Base-by-base conservation (phyloP, 2,113 vertebrate genomes). In the Uria aalge region DNA sequence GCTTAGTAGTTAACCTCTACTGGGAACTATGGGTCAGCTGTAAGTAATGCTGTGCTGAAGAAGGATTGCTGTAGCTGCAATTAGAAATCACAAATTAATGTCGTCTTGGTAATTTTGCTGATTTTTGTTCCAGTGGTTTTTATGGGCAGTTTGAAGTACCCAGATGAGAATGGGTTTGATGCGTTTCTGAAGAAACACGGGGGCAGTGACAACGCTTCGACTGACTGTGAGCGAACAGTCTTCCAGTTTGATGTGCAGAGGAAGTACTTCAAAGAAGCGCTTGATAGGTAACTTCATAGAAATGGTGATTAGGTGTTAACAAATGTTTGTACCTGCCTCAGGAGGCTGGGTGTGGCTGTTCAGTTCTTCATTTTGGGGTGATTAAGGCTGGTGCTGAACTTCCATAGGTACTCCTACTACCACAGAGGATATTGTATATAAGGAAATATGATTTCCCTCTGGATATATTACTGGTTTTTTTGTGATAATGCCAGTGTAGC, bases 71-170 rank as follows among this genome's bases (percentile, higher is more conserved):
- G 0, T 13, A 34, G 63, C 45, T 90, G 38, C 40, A 62, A 1
- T 53, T 38, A 40, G 43, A 43, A 24, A 5, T 15, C 45, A 14
- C 32, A n/a, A 32, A n/a, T 67, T 7, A 4, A 21, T 66, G 78
- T 17, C 17, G 11, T 14, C 12, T 36, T 38, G 36, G 24, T 77
- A 6, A 96, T 52, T 88, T 40, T 93, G 71, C 52, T 96, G 68
- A n/a, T 88, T 57, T 97, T 88, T 94, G 17, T 86, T 84, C 60
- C 97, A 99, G 99, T 99, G 99, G 99, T 99, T 86, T 99, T 99
- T 59, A 99, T 99, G 99, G 99, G 99, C 95, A 99, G 99, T 96
- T 98, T 99, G 97, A 99, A 99, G 95, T 99, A 99, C 83, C 99
- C 99, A 0, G 99, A 98, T 63, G 99, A 99, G 96, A 99, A 99